Conservation (phyloP, 2,888 invertebrate genomes). For the Hipparchia semele region DNA sequence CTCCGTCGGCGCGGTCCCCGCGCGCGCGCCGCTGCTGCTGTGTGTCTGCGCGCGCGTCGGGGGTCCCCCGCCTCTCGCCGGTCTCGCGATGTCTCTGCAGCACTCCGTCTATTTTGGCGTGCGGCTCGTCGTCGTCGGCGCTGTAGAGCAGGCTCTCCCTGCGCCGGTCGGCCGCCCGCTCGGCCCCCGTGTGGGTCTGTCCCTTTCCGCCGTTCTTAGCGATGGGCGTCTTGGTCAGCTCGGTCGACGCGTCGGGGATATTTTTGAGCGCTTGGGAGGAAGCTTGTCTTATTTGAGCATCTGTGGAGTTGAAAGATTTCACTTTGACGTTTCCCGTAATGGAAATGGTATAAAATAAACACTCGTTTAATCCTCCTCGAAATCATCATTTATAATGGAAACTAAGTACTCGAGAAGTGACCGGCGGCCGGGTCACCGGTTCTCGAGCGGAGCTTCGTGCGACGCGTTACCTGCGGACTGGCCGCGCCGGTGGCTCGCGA, state of each 20-base stretch:
- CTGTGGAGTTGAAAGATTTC: conserved; percentile 46
- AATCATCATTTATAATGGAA: no score
- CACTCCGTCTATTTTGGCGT: conserved; percentile 72
- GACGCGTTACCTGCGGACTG: not conserved
- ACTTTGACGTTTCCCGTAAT: no score
- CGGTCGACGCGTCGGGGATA: conserved; percentile 56
- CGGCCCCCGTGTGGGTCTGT: conserved; percentile 1
- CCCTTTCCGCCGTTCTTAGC: conserved; percentile 42
- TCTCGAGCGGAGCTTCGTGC: no score
- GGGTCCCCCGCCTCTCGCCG: not conserved
- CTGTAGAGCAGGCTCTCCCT: conserved; percentile 74
- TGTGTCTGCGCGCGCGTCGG: not conserved
- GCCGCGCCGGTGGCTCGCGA: conserved; percentile 60
- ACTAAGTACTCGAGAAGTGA: no score
- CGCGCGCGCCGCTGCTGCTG: no score
- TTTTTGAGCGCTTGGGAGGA: conserved; percentile 66
- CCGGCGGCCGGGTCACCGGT: no score
- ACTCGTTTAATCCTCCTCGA: no score
- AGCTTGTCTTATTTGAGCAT: conserved; percentile 70
- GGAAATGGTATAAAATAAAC: no score
- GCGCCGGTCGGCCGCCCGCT: conserved; percentile 48
- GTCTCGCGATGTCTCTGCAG: conserved; percentile 55
- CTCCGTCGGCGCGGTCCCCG: conserved; percentile 35
- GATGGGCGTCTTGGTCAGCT: conserved; percentile 60
- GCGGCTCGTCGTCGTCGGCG: conserved; percentile 64